phyloP scores from a whole-genome alignment of 2,888 invertebrate species.

The Desoria tigrina region DNA sequence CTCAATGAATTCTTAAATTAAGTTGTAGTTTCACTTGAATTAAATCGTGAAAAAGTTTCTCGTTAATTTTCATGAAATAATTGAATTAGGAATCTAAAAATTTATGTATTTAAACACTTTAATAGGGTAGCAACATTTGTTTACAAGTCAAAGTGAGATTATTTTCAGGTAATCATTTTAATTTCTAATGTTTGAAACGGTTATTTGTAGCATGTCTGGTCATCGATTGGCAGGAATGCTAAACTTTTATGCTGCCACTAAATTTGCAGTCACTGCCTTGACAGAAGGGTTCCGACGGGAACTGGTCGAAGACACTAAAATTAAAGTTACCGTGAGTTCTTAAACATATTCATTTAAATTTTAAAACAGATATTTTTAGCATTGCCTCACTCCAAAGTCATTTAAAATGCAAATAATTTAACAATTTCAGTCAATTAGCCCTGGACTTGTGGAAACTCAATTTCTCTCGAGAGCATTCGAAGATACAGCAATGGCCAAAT shows the following conservation, averaged over 20 bases:
- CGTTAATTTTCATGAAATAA: too few relatives aligned
- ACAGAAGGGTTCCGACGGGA: constrained; percentile 62
- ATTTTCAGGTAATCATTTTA: constrained; percentile 3
- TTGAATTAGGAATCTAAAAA: neutral
- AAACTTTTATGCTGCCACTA: constrained; percentile 62
- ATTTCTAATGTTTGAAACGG: neutral
- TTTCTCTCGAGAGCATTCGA: constrained; percentile 41
- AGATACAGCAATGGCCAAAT: constrained; percentile 53
- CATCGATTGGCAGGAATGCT: constrained; percentile 54
- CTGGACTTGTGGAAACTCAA: constrained; percentile 50
- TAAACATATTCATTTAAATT: neutral
- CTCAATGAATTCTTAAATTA: too few relatives aligned
- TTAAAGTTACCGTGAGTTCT: constrained; percentile 56
- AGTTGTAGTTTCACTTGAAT: too few relatives aligned
- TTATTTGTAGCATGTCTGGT: constrained; percentile 56
- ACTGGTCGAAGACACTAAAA: constrained; percentile 59
- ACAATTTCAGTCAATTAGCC: constrained; percentile 48
- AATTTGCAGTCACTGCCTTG: constrained; percentile 63
- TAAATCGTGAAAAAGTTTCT: too few relatives aligned
- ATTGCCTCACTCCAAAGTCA: too few relatives aligned
- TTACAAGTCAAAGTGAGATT: too few relatives aligned
- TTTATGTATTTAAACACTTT: neutral
- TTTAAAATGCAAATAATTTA: too few relatives aligned
- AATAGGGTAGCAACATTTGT: too few relatives aligned
- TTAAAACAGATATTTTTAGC: neutral